Evolutionary conservation across 2,888 invertebrate species (phyloP), one percentile per base, ranked within the genome.

Genomic region (Heterodera filipjevi): DNA sequence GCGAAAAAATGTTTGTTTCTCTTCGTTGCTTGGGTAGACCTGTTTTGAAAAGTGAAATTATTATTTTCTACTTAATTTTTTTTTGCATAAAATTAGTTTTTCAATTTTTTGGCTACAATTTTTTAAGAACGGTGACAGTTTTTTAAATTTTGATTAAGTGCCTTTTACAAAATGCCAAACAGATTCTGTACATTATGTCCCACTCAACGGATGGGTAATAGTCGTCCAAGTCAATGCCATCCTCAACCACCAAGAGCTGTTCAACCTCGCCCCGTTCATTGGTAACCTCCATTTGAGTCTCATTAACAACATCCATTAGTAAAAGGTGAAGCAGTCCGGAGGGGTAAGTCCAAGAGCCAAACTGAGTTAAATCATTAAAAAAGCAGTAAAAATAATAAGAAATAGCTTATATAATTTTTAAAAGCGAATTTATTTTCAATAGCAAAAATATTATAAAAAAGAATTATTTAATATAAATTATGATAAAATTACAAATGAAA

Each of bases 201-300:
- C 98, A 98, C 91, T 98, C 97, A 80, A 97, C 96, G 87, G 96
- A 96, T 90, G 95, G 95, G 92, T 98, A 98, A 92, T 98, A 98
- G 91, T 96, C 97, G 59, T 46, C 68, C 44, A 75, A 14, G 86
- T 86, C 86, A 27, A 87, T 87, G 79, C 87, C 87, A 72, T 87
- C 84, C 22, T 84, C 84, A 19, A 85, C 85, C 10, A 87, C 79
- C 1, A 86, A 84, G 1, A 85, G 79, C 78, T 86, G 86, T 46
- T 85, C 80, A 14, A 44, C 14, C 22, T 80, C 78, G 30, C 85
- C 85, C 27, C 49, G 32, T 35, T 78, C 83, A 72, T 82, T 78
- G 16, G 64, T 68, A 32, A 79, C 79, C 39, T 76, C 75, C 16
- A 49, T 64, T 10, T 71, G 30, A 35, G 66, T 76, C 3, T 84